phyloP scores from a whole-genome alignment of 2,888 invertebrate genomes.

The Pachycephus smyrnensis region DNA sequence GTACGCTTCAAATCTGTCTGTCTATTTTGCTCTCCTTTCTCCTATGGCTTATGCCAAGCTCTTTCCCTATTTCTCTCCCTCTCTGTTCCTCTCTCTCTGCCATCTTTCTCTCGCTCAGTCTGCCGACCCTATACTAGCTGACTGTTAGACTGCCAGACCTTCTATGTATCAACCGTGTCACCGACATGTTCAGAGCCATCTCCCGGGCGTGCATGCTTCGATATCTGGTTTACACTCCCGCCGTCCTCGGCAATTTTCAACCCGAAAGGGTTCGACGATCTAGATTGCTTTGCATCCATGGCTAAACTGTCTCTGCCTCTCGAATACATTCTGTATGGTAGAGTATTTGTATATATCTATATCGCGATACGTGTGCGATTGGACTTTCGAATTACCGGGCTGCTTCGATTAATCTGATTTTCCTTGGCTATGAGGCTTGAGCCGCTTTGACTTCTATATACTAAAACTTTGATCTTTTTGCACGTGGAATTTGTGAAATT shows the following conservation, averaged over 20 bases:
- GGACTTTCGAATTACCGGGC: background rate
- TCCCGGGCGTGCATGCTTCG: conserved; percentile 29
- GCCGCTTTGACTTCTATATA: background rate
- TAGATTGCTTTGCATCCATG: conserved; percentile 21
- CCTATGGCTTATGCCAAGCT: background rate
- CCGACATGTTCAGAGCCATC: conserved; percentile 31
- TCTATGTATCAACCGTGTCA: conserved; percentile 46
- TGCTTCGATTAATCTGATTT: background rate
- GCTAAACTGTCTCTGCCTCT: background rate
- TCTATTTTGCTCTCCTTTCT: conserved; percentile 31
- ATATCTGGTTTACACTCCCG: conserved; percentile 27
- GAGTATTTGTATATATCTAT: background rate
- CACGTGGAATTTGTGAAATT: background rate
- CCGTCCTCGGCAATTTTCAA: conserved; percentile 27
- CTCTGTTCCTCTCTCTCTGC: conserved; percentile 49
- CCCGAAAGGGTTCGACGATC: conserved; percentile 23
- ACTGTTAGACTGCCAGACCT: background rate
- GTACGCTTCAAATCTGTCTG: conserved; percentile 9
- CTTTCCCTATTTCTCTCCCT: conserved; percentile 21
- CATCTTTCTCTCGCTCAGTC: conserved; percentile 30
- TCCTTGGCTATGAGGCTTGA: background rate
- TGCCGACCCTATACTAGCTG: background rate
- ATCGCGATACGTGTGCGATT: background rate
- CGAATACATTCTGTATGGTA: background rate
- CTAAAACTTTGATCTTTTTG: background rate